These are phyloP conservation scores for Acanthacorydalis orientalis DNA, from an alignment of 2,888 invertebrate genomes.

Conservation along the genomic window DNA sequence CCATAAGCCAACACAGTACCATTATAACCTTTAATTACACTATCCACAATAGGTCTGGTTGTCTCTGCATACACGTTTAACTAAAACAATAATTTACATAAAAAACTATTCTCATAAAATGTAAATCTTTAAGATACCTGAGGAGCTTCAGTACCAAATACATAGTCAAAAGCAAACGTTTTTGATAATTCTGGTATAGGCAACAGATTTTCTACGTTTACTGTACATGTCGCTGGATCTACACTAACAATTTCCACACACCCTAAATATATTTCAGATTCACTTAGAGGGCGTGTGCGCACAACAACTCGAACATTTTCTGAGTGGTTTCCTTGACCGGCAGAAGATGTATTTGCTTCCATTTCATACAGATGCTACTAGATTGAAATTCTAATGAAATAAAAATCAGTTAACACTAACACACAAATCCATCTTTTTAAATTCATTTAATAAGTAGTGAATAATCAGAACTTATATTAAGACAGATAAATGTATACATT, in stretches of 20 bases:
- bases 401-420: too few species aligned
- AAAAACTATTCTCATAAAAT: neutral
- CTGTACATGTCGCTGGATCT: constrained; percentile 84
- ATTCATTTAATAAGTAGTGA: too few species aligned
- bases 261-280: too few species aligned
- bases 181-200: constrained; percentile 41
- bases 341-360: too few species aligned
- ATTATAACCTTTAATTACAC: constrained; percentile 92
- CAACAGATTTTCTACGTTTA: constrained; percentile 65
- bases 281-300: too few species aligned
- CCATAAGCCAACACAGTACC: constrained; percentile 85
- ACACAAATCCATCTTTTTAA: too few species aligned
- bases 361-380: too few species aligned
- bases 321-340: too few species aligned
- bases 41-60: constrained; percentile 91
- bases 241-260: constrained; percentile 73
- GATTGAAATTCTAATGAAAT: too few species aligned
- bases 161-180: constrained; percentile 87
- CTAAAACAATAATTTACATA: constrained; percentile 23
- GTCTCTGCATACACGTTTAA: constrained; percentile 92
- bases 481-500: too few species aligned
- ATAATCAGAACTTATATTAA: too few species aligned
- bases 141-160: constrained; percentile 72
- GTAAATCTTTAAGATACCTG: constrained; percentile 41
- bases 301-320: too few species aligned